Conservation (phyloP, 1,140 invertebrate genomes). For the Tetragonula clypearis region DNA sequence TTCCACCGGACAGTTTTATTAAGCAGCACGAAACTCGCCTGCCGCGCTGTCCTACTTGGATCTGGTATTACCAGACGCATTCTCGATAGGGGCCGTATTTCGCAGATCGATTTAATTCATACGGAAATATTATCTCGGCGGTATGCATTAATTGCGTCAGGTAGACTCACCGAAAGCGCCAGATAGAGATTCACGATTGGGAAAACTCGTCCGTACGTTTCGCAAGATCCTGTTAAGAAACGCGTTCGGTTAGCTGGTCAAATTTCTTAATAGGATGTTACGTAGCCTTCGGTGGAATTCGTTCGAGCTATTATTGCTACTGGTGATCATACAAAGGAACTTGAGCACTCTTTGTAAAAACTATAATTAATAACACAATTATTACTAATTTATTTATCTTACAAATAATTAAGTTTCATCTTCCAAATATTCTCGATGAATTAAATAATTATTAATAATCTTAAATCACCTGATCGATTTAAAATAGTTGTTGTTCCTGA, state of each 20-base stretch:
- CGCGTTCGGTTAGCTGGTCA: conserved; percentile 1
- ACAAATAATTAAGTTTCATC: too few species aligned
- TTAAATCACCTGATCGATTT: too few species aligned
- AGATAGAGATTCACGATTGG: conserved; percentile 27
- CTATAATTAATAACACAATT: too few species aligned
- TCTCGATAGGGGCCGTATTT: background rate
- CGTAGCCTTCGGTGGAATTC: background rate
- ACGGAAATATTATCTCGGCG: conserved; percentile 24
- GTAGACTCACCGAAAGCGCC: conserved; percentile 20
- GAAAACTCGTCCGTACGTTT: conserved; percentile 25
- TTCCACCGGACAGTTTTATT: conserved; percentile 23
- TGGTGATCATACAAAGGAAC: too few species aligned
- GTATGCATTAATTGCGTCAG: conserved; percentile 42
- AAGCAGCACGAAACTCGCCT: background rate
- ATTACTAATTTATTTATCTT: too few species aligned
- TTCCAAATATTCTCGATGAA: too few species aligned
- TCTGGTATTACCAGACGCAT: conserved; percentile 17
- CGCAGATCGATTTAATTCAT: conserved; percentile 13
- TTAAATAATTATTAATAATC: too few species aligned
- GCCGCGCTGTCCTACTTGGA: conserved; percentile 8
- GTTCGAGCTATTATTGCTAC: background rate
- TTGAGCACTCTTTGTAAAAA: too few species aligned
- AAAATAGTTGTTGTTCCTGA: too few species aligned
- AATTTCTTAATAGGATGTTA: conserved; percentile 38
- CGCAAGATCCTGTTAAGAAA: conserved; percentile 36